Evolutionary conservation across 2,113 vertebrate species (phyloP).

Genomic region (Glaucomys volans): DNA sequence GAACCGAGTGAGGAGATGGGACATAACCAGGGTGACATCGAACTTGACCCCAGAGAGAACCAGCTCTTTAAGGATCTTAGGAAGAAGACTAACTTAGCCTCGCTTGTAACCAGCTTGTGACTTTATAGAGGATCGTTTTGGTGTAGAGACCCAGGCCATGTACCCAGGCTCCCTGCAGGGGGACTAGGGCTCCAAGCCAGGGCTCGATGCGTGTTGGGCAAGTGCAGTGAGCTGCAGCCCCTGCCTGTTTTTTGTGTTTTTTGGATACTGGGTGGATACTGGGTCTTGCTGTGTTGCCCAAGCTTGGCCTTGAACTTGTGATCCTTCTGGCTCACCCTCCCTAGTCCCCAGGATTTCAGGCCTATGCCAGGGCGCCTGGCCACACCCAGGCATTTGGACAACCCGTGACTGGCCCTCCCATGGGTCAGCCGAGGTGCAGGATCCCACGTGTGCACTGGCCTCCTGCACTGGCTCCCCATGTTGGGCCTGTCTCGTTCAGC

Average conservation of each 20-base stretch:
- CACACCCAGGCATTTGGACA: not conserved
- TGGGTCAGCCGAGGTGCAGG: not conserved
- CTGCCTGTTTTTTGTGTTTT: too few species aligned
- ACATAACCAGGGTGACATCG: too few species aligned
- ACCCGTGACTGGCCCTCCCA: not conserved
- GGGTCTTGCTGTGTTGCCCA: too few species aligned
- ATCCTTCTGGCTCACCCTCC: too few species aligned
- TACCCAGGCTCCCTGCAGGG: too few species aligned
- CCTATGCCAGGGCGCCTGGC: not conserved
- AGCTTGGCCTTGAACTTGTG: too few species aligned
- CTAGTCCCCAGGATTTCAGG: too few species aligned
- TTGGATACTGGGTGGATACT: too few species aligned
- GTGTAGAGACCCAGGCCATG: not conserved
- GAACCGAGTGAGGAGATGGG: not conserved
- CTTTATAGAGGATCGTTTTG: not conserved
- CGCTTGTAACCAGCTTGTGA: not conserved
- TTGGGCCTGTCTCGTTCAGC: accelerated
- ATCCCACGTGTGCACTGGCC: not conserved
- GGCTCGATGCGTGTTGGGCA: too few species aligned
- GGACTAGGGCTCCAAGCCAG: too few species aligned
- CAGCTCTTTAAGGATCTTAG: not conserved
- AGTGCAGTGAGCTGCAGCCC: too few species aligned
- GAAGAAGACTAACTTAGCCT: not conserved
- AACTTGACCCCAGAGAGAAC: not conserved
- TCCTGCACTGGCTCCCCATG: accelerated